Percentiles rank a stretch among this genome's conserved stretches.
phyloP scores from a whole-genome alignment of 2,797 vertebrate species.

The Acanthurus tractus region DNA sequence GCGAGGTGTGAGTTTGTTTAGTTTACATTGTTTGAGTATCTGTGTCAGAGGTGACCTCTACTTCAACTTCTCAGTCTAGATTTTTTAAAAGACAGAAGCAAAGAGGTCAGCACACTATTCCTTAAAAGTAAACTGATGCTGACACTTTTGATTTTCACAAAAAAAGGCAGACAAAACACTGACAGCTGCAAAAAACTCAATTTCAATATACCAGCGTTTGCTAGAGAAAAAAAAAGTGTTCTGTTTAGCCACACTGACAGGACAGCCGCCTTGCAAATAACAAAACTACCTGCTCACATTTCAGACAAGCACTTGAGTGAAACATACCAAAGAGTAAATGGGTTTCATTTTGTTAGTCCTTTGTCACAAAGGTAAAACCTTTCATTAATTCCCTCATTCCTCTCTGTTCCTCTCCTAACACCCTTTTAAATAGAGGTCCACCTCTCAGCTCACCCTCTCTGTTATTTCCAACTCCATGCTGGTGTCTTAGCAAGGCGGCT shows the following conservation, averaged over 20 bases:
- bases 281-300: not conserved
- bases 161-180: slow-evolving; percentile 22
- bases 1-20: not conserved
- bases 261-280: slow-evolving; percentile 2
- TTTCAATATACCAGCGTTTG: slow-evolving; percentile 16
- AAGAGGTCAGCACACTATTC: slow-evolving; percentile 38
- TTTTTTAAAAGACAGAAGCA: slow-evolving; percentile 10
- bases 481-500: slow-evolving; percentile 76
- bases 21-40: slow-evolving; percentile 7
- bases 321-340: slow-evolving; percentile 20
- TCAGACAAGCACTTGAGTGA: not conserved
- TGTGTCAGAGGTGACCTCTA: slow-evolving; percentile 24
- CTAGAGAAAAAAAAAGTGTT: not conserved
- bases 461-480: slow-evolving; percentile 26
- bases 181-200: slow-evolving; percentile 29
- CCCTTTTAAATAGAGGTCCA: slow-evolving; percentile 11
- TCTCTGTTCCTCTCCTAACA: slow-evolving; percentile 18
- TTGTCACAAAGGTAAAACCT: slow-evolving; percentile 34
- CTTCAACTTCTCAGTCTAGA: not conserved
- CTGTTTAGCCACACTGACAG: slow-evolving; percentile 5
- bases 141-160: slow-evolving; percentile 38
- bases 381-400: not conserved
- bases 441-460: slow-evolving; percentile 31
- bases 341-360: slow-evolving; percentile 22
- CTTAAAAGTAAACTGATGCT: slow-evolving; percentile 34